Conservation (phyloP, 1,140 invertebrate genomes). For the Pseudomyrmex flavicornis region DNA sequence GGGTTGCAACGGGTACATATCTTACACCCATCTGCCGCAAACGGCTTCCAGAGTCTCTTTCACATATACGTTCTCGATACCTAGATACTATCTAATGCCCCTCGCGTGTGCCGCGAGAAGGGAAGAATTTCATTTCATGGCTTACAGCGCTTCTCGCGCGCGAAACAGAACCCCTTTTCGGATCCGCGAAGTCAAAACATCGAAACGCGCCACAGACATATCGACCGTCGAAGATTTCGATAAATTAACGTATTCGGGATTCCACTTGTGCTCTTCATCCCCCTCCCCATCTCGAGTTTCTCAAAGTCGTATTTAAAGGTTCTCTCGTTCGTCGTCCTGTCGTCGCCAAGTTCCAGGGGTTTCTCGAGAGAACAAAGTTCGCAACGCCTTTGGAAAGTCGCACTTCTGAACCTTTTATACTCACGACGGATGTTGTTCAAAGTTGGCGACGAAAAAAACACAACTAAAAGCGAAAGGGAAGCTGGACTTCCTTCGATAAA, state of each 20-base stretch:
- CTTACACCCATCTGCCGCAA: constrained; percentile 33
- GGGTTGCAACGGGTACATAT: constrained; percentile 44
- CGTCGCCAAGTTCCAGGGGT: neutral
- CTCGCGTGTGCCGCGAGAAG: neutral
- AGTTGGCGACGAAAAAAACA: constrained; percentile 2
- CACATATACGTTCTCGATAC: constrained; percentile 18
- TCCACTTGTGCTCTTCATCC: constrained; percentile 7
- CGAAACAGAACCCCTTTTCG: neutral
- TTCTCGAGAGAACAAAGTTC: constrained; percentile 37
- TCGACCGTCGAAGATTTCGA: neutral
- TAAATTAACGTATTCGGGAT: constrained; percentile 42
- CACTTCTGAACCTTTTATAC: constrained; percentile 33
- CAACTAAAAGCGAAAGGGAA: constrained; percentile 26
- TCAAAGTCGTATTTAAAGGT: constrained; percentile 23
- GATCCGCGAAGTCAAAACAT: constrained; percentile 4
- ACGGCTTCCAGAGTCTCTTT: constrained; percentile 24
- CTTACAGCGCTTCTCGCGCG: neutral
- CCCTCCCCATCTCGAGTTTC: neutral
- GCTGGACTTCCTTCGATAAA: neutral
- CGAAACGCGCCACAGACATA: neutral
- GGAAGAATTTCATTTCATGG: constrained; percentile 33
- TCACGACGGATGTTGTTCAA: constrained; percentile 12
- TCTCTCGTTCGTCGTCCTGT: constrained; percentile 30
- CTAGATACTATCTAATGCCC: constrained; percentile 19
- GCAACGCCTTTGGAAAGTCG: constrained; percentile 15